These are phyloP conservation scores for Hycleus cichorii DNA, from an alignment of 1,140 invertebrate genomes.

Conservation along the genomic window DNA sequence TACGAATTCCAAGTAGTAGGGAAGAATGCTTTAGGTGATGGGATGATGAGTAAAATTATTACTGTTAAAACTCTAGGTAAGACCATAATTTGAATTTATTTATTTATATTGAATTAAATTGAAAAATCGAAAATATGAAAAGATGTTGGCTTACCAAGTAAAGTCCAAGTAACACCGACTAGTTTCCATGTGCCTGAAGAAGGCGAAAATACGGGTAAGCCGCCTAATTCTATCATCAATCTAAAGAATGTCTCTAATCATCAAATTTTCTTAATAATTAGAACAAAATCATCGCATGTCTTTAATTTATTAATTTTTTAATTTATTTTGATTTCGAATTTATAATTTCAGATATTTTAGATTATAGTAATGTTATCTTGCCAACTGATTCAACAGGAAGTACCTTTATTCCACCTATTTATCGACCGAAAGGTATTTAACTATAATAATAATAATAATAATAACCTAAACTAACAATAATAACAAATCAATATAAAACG, in stretches of 20 bases:
- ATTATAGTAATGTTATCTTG: conserved; percentile 70
- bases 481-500: too few species aligned
- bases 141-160: conserved; percentile 52
- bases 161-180: conserved; percentile 40
- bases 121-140: conserved; percentile 6
- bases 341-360: conserved; percentile 63
- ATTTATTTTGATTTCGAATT: conserved; percentile 40
- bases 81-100: conserved; percentile 14
- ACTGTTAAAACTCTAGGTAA: conserved; percentile 85
- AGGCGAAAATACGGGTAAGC: conserved; percentile 54
- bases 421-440: conserved; percentile 62
- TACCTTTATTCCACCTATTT: conserved; percentile 60
- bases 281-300: neutral
- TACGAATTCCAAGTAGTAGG: conserved; percentile 97
- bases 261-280: neutral
- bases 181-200: conserved; percentile 46
- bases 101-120: too few species aligned
- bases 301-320: conserved; percentile 9
- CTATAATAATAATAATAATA: too few species aligned
- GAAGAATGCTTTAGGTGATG: conserved; percentile 87
- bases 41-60: conserved; percentile 89
- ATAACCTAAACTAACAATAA: too few species aligned
- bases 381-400: conserved; percentile 70
- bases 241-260: neutral
- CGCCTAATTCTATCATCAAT: neutral